Conservation (phyloP, 2,113 vertebrate species). For the Eurystomus gularis region DNA sequence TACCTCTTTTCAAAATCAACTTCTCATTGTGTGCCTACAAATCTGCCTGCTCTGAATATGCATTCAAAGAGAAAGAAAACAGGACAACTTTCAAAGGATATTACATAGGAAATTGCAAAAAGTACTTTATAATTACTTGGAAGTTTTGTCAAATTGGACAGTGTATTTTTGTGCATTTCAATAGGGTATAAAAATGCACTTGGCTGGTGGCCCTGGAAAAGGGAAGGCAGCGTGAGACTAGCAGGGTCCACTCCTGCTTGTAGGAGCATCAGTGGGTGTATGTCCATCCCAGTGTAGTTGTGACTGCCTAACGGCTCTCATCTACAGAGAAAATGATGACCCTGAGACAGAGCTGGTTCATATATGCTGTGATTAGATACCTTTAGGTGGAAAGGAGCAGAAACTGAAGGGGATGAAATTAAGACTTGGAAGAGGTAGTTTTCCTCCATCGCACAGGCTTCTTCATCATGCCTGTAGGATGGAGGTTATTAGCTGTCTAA, state of each 20-base stretch:
- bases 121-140: slow-evolving; percentile 47
- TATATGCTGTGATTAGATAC: not conserved
- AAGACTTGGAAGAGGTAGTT: not conserved
- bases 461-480: fast-evolving
- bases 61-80: slow-evolving; percentile 47
- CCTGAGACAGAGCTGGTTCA: not conserved
- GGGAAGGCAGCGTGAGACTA: not conserved
- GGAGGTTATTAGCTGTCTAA: not conserved
- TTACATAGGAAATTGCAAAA: slow-evolving; percentile 51
- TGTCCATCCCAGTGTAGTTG: not conserved
- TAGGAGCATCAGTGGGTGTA: not conserved
- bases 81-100: slow-evolving; percentile 49
- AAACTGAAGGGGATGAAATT: not conserved
- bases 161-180: slow-evolving; percentile 25
- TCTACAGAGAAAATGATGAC: not conserved
- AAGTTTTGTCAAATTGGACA: slow-evolving; percentile 18
- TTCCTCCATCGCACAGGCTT: not conserved
- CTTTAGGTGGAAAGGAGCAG: not conserved
- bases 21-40: slow-evolving; percentile 57
- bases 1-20: slow-evolving; percentile 68
- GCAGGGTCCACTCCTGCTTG: not conserved
- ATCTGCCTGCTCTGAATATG: slow-evolving; percentile 41
- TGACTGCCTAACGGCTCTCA: not conserved
- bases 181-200: not conserved
- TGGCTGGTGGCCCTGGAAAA: not conserved